Percentiles rank a stretch among this genome's conserved stretches.
Evolutionary conservation across 2,888 invertebrate species (phyloP).

Genomic region (Tuta absoluta): DNA sequence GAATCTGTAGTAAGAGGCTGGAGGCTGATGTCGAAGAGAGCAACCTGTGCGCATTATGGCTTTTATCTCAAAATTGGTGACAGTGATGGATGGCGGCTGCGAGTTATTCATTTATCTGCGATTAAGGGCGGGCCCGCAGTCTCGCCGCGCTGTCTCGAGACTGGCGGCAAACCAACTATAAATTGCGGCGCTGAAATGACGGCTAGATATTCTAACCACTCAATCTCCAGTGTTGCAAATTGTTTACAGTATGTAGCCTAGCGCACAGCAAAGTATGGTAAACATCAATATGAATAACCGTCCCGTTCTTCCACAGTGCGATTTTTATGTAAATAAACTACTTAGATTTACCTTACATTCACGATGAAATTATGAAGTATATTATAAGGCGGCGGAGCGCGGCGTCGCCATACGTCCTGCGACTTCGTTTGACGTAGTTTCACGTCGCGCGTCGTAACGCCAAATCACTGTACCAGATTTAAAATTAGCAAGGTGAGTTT

Average conservation of each 20-base stretch:
- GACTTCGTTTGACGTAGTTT: too few relatives aligned
- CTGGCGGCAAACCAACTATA: neutral
- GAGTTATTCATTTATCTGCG: conserved; percentile 72
- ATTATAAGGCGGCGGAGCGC: too few relatives aligned
- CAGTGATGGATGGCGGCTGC: conserved; percentile 66
- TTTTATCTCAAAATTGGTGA: conserved; percentile 72
- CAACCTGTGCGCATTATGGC: conserved; percentile 54
- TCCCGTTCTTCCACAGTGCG: too few relatives aligned
- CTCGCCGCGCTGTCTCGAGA: neutral
- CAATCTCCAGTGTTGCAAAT: conserved; percentile 2
- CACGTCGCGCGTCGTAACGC: too few relatives aligned
- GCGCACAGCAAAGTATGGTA: neutral
- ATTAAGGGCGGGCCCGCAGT: conserved; percentile 52
- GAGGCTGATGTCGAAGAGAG: conserved; percentile 39
- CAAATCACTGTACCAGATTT: too few relatives aligned
- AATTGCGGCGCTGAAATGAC: conserved; percentile 7
- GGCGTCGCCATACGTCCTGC: too few relatives aligned
- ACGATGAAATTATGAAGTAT: too few relatives aligned
- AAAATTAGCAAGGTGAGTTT: too few relatives aligned
- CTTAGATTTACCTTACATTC: too few relatives aligned
- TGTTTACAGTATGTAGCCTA: neutral
- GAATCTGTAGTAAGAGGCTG: conserved; percentile 12
- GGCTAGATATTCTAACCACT: conserved; percentile 5
- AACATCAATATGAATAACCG: neutral
- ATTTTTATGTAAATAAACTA: too few relatives aligned